phyloP scores from a whole-genome alignment of 2,888 invertebrate genomes.

The Oscheius onirici region DNA sequence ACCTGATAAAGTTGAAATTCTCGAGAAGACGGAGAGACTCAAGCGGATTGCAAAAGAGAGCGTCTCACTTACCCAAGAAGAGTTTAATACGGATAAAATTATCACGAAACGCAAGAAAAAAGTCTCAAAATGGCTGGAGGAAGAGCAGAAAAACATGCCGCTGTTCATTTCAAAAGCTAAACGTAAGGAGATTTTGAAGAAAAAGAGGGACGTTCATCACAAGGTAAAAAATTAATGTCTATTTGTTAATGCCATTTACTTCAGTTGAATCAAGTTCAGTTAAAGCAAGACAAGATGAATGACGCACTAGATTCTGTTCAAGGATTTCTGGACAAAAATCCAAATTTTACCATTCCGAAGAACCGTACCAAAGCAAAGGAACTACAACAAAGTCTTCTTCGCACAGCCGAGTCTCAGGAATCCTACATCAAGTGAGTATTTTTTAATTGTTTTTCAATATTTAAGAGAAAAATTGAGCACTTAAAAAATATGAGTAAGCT shows the following conservation, averaged over 20 bases:
- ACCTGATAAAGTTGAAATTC: no score
- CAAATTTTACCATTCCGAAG: slow-evolving; percentile 26
- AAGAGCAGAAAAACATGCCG: neutral
- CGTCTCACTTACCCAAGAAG: no score
- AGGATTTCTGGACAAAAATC: slow-evolving; percentile 37
- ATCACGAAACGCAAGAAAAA: no score
- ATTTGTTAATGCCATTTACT: neutral
- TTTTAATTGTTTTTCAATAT: slow-evolving; percentile 1
- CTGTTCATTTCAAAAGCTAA: neutral
- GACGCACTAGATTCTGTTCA: slow-evolving; percentile 48
- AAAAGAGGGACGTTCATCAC: neutral
- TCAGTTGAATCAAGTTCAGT: slow-evolving; percentile 17
- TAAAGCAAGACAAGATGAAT: slow-evolving; percentile 50
- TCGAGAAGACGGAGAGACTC: no score
- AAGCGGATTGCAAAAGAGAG: no score
- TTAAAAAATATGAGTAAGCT: slow-evolving; percentile 1
- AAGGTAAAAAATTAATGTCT: neutral
- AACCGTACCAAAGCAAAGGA: slow-evolving; percentile 38
- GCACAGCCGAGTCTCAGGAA: slow-evolving; percentile 32
- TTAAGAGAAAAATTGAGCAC: neutral
- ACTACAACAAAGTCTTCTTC: slow-evolving; percentile 29
- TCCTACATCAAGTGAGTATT: slow-evolving; percentile 31
- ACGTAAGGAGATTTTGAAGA: neutral
- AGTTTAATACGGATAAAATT: no score
- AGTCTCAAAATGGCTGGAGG: no score